These are phyloP conservation scores for Chelon labrosus DNA, from an alignment of 2,797 vertebrate genomes.

Conservation along the genomic window DNA sequence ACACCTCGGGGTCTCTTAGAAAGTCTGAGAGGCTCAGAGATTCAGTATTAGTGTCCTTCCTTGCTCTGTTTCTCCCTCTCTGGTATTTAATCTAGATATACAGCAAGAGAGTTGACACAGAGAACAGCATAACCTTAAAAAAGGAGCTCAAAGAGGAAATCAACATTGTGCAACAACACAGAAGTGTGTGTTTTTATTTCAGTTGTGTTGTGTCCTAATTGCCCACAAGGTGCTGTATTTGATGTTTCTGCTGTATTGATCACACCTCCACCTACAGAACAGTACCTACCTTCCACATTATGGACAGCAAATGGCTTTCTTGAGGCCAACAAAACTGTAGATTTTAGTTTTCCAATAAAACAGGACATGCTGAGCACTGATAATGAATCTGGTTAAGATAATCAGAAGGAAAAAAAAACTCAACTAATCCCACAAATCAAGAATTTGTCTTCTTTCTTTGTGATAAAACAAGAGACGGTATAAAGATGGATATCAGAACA, in stretches of 20 bases:
- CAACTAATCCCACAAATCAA: neutral
- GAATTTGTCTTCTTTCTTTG: neutral
- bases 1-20: conserved; percentile 59
- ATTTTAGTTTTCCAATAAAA: conserved; percentile 7
- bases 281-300: conserved; percentile 4
- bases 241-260: conserved; percentile 19
- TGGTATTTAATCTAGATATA: conserved; percentile 28
- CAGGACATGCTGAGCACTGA: neutral
- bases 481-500: too few relatives aligned
- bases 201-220: conserved; percentile 14
- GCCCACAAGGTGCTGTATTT: conserved; percentile 14
- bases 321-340: conserved; percentile 11
- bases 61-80: conserved; percentile 1
- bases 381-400: neutral
- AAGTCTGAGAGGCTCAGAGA: conserved; percentile 26
- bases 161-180: neutral
- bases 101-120: neutral
- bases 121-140: conserved; percentile 8
- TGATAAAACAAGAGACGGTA: neutral
- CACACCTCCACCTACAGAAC: conserved; percentile 27
- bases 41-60: conserved; percentile 29
- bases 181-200: neutral
- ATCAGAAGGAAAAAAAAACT: neutral
- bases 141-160: conserved; percentile 28
- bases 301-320: conserved; percentile 6